These are phyloP conservation scores for Gymnocephalus cernua DNA, from an alignment of 2,113 vertebrate genomes.

Conservation along the genomic window DNA sequence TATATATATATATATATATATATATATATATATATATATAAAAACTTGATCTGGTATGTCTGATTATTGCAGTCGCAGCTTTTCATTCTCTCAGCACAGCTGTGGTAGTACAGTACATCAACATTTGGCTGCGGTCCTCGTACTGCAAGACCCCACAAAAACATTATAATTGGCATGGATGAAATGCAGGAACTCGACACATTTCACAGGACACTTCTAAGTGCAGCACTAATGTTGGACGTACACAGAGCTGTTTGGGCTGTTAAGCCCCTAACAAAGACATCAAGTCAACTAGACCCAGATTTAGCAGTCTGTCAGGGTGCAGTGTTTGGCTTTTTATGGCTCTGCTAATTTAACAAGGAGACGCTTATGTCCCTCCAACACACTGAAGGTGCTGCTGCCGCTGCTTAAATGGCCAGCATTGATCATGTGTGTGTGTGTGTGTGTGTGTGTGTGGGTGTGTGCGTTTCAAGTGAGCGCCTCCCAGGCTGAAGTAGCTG, in stretches of 20 bases:
- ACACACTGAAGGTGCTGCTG: slow-evolving; percentile 43
- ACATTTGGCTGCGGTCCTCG: slow-evolving; percentile 25
- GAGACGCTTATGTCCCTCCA: slow-evolving; percentile 12
- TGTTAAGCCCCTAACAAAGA: slow-evolving; percentile 41
- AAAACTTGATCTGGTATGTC: not conserved
- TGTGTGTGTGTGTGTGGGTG: slow-evolving; percentile 12
- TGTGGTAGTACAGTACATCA: not conserved
- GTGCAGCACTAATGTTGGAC: slow-evolving; percentile 6
- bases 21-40: not conserved
- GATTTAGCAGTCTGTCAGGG: slow-evolving; percentile 46
- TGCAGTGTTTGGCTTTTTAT: slow-evolving; percentile 47
- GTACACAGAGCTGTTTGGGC: slow-evolving; percentile 8
- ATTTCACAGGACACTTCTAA: slow-evolving; percentile 15
- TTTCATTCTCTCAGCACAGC: not conserved
- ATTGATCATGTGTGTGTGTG: slow-evolving; percentile 24
- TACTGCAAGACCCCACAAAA: slow-evolving; percentile 9
- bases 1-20: not conserved
- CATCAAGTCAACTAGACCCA: slow-evolving; percentile 57
- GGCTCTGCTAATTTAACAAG: slow-evolving; percentile 11
- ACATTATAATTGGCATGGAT: slow-evolving; percentile 25
- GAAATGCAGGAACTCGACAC: slow-evolving; percentile 1
- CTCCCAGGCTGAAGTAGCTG: slow-evolving; percentile 28
- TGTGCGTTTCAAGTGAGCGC: slow-evolving; percentile 6
- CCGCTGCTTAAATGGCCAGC: slow-evolving; percentile 16
- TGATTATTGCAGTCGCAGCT: slow-evolving; percentile 7